Percentiles rank a stretch among this genome's conserved stretches.
phyloP scores from a whole-genome alignment of 2,113 vertebrate genomes.

The Tragulus kanchil region DNA sequence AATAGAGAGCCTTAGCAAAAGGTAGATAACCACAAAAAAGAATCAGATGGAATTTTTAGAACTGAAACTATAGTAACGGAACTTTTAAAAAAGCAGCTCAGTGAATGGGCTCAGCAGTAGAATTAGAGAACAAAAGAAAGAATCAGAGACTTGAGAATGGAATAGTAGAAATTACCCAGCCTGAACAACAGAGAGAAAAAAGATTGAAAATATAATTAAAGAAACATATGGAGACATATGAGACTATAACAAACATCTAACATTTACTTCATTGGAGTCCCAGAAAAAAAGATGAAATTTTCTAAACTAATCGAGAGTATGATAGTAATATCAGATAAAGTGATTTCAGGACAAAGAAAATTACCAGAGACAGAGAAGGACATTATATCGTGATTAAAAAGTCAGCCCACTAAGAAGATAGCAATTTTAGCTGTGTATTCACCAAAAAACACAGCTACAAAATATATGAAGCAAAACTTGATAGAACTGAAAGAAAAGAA shows the following conservation, averaged over 20 bases:
- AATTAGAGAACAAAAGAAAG: not conserved
- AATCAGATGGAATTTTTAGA: conserved; percentile 9
- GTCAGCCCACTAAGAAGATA: not conserved
- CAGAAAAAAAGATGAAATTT: not conserved
- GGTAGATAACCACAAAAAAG: not conserved
- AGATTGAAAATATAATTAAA: not conserved
- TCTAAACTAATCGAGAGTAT: not conserved
- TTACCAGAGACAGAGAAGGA: not conserved
- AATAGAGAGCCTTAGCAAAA: not conserved
- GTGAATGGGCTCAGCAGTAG: not conserved
- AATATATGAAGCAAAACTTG: not conserved
- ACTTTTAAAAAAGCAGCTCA: not conserved
- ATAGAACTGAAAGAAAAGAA: not conserved
- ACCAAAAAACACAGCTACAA: conserved; percentile 1
- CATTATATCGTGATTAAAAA: not conserved
- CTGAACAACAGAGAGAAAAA: not conserved
- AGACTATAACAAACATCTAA: not conserved
- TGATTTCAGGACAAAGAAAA: not conserved
- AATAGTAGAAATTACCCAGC: not conserved
- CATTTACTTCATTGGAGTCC: not conserved
- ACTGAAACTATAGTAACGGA: conserved; percentile 9
- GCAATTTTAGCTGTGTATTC: not conserved
- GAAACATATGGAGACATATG: not conserved
- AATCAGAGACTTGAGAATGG: not conserved
- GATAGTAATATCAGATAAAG: not conserved